These are phyloP conservation scores for Odontophorus gujanensis DNA, from an alignment of 2,113 vertebrate genomes.

Conservation along the genomic window DNA sequence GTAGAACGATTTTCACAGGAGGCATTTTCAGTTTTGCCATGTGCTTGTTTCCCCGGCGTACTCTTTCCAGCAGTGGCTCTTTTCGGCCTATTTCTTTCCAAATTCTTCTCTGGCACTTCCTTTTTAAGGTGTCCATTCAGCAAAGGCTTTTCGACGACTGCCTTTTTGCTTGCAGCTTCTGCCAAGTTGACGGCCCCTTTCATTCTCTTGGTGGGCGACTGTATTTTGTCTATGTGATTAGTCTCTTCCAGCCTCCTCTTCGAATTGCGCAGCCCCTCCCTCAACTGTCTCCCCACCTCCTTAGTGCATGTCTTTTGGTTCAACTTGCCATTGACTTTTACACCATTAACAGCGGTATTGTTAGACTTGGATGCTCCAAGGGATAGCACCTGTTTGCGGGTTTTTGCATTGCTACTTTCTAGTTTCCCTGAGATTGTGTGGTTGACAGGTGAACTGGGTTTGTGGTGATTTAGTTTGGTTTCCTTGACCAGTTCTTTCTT, in stretches of 20 bases:
- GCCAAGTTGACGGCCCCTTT: slow-evolving; percentile 76
- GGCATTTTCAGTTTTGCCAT: slow-evolving; percentile 88
- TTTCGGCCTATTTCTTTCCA: slow-evolving; percentile 87
- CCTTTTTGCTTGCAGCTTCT: slow-evolving; percentile 89
- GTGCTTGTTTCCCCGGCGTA: slow-evolving; percentile 90
- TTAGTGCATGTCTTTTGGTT: slow-evolving; percentile 92
- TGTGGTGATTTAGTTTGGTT: slow-evolving; percentile 97
- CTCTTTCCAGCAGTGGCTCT: slow-evolving; percentile 90
- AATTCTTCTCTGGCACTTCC: slow-evolving; percentile 81
- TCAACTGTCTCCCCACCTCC: slow-evolving; percentile 85
- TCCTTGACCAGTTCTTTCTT: slow-evolving; percentile 99
- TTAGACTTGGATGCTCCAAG: slow-evolving; percentile 83
- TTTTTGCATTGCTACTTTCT: slow-evolving; percentile 99
- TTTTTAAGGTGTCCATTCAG: slow-evolving; percentile 86
- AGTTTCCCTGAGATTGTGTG: slow-evolving; percentile 98
- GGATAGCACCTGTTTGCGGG: slow-evolving; percentile 99
- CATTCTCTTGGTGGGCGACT: slow-evolving; percentile 84
- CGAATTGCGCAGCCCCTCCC: slow-evolving; percentile 95
- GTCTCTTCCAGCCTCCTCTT: slow-evolving; percentile 92
- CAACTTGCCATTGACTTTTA: slow-evolving; percentile 91
- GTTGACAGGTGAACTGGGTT: slow-evolving; percentile 91
- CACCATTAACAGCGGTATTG: slow-evolving; percentile 79
- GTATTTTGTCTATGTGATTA: slow-evolving; percentile 77
- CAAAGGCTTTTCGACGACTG: slow-evolving; percentile 76
- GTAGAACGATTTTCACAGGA: slow-evolving; percentile 91